Evolutionary conservation across 1,140 invertebrate genomes (phyloP), one percentile per base, ranked within the genome.

Genomic region (Drosophila nikananu): DNA sequence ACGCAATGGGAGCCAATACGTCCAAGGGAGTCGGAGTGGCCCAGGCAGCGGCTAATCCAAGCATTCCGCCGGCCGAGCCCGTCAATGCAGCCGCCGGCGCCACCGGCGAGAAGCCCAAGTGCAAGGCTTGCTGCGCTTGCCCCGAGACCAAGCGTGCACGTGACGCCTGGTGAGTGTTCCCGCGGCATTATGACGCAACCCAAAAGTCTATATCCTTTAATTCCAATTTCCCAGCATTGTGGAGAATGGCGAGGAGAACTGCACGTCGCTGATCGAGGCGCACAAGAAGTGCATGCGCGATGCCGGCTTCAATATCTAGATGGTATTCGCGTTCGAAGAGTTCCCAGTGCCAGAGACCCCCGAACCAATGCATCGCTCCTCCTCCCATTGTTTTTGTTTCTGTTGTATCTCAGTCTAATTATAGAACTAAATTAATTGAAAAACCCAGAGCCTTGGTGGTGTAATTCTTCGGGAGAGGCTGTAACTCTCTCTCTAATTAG

Each of bases 91-190:
- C 82, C 12, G 86, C 86, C 17, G 94, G 94, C 71, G 35, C 35
- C 35, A 48, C 55, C 23, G 83, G 58, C 3, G 83, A 86, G 17
- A 95, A 94, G 61, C 95, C 95, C 51, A 97, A 97, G 93, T 94
- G 97, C 58, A 99, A 99, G 93, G 97, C 99, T 19, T 99, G 98
- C 90, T 99, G 99, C 94, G 98, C 98, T 52, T 99, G 99, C 94
- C 98, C 98, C 1, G 98, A 99, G 94, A 99, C 98, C 0, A 99
- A 98, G 93, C 96, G 96, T 94, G 95, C 94, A 27, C 94, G 98
- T 86, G 98, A 99, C 94, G 95, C 95, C 74, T 99, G 98, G 98
- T 99, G 95, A 94, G 94, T 63, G 89, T 30, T 10, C 6, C 9
- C 12, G 1, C 23, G n/a, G 19, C 39, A 5, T 3, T 21, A 19